A percentile compares a stretch with the other conserved stretches of the same genome.
Conservation (phyloP, 2,113 vertebrate genomes). For the Labeo catla region DNA sequence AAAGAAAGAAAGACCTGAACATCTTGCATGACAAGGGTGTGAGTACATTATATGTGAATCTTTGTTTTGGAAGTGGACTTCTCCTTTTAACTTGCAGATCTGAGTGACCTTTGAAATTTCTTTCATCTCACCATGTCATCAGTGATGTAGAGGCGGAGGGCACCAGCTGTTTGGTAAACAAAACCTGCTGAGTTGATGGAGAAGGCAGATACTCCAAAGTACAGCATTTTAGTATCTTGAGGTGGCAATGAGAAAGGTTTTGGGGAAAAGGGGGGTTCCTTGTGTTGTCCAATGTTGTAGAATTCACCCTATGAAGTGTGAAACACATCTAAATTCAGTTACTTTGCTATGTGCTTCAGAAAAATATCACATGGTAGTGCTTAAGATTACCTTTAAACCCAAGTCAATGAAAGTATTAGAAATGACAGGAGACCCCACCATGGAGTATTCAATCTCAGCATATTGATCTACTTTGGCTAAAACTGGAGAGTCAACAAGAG, state of each 20-base stretch:
- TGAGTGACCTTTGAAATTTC: too few species aligned
- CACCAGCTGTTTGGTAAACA: constrained; percentile 74
- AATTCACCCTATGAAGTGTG: constrained; percentile 73
- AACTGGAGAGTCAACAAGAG: constrained; percentile 61
- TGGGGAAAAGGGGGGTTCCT: constrained; percentile 74
- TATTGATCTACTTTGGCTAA: constrained; percentile 74
- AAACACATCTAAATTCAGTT: not conserved
- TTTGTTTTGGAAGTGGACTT: too few species aligned
- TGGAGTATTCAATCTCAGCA: constrained; percentile 78
- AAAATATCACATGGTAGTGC: not conserved
- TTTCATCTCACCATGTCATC: too few species aligned
- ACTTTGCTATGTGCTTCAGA: not conserved
- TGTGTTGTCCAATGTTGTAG: constrained; percentile 75
- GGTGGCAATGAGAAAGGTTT: constrained; percentile 64
- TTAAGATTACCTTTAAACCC: constrained; percentile 70
- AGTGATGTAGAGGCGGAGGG: too few species aligned
- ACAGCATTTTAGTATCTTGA: constrained; percentile 72
- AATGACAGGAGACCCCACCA: constrained; percentile 70
- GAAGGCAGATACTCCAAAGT: constrained; percentile 74
- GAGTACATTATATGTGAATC: too few species aligned
- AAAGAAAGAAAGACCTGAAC: too few species aligned
- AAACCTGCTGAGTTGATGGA: constrained; percentile 75
- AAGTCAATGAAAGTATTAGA: constrained; percentile 66
- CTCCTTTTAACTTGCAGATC: too few species aligned
- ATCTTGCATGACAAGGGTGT: too few species aligned